A percentile compares a stretch with the other conserved stretches of the same genome.
phyloP scores from a whole-genome alignment of 2,797 vertebrate genomes.

The Rhodeus uyekii region DNA sequence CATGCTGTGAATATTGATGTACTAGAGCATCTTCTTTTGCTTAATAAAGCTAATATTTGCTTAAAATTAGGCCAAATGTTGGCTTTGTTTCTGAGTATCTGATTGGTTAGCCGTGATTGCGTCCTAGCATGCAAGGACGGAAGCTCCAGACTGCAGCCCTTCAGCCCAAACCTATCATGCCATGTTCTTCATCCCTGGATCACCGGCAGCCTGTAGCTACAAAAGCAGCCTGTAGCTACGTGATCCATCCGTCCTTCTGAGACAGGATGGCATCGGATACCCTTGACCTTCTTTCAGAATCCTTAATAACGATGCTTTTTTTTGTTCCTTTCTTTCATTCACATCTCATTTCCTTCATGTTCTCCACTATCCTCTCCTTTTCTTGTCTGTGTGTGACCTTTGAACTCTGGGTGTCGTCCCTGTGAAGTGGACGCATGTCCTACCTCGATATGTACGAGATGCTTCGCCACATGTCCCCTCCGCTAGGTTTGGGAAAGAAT shows the following conservation, averaged over 20 bases:
- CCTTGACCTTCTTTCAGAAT: conserved; percentile 64
- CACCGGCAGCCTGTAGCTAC: conserved; percentile 14
- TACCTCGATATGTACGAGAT: conserved; percentile 99
- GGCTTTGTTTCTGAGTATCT: conserved; percentile 62
- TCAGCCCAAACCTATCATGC: conserved; percentile 51
- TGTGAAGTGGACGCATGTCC: conserved; percentile 90
- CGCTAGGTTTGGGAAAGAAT: conserved; percentile 99
- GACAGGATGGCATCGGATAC: conserved; percentile 61
- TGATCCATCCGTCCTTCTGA: conserved; percentile 58
- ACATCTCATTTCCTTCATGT: conserved; percentile 51
- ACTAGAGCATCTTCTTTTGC: background rate
- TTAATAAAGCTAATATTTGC: background rate
- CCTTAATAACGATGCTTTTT: conserved; percentile 66
- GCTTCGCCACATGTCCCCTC: conserved; percentile 99
- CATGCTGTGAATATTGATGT: conserved; percentile 20
- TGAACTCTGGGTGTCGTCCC: conserved; percentile 48
- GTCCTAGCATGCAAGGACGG: conserved; percentile 67
- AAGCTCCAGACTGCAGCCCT: conserved; percentile 44
- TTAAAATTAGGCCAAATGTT: conserved; percentile 22
- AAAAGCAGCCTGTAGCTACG: conserved; percentile 44
- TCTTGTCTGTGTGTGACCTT: conserved; percentile 40
- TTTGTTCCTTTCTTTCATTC: conserved; percentile 53
- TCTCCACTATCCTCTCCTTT: conserved; percentile 42
- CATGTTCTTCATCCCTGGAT: conserved; percentile 59
- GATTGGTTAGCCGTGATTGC: conserved; percentile 65